Evolutionary conservation across 2,797 vertebrate species (phyloP).

Genomic region (Neosilurus hyrtlii): DNA sequence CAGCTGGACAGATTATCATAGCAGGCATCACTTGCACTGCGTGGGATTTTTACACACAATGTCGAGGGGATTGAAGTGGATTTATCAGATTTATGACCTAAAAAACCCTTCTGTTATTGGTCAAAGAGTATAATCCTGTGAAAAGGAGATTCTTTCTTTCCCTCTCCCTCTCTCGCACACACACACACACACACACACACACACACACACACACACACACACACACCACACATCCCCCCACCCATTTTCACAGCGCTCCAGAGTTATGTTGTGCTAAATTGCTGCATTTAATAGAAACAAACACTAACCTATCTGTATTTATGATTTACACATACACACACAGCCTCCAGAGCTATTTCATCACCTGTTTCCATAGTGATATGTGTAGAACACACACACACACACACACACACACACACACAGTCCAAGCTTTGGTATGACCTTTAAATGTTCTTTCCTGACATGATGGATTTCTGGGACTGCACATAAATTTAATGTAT

Average conservation of each 20-base stretch:
- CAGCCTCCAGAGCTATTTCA: background rate
- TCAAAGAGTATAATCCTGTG: conserved; percentile 26
- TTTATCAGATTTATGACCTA: conserved; percentile 33
- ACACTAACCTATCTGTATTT: conserved; percentile 5
- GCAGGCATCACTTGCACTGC: background rate
- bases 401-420: background rate
- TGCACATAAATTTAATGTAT: background rate
- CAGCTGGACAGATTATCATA: background rate
- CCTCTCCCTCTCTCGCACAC: background rate
- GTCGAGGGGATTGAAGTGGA: conserved; percentile 30
- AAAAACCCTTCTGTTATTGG: conserved; percentile 11
- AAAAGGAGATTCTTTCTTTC: conserved; percentile 22
- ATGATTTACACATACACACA: conserved; percentile 25
- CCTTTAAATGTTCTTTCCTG: conserved; percentile 4
- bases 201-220: background rate
- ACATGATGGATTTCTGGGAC: background rate
- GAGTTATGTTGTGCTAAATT: background rate
- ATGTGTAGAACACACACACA: background rate
- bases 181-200: background rate
- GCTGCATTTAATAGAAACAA: conserved; percentile 1
- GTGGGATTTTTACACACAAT: conserved; percentile 4
- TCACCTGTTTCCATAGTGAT: conserved; percentile 15
- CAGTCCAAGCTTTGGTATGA: background rate
- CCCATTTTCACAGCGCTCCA: background rate
- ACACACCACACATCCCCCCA: background rate